These are phyloP conservation scores for Rhogogaster chlorosoma DNA, from an alignment of 2,888 invertebrate species.

Conservation along the genomic window DNA sequence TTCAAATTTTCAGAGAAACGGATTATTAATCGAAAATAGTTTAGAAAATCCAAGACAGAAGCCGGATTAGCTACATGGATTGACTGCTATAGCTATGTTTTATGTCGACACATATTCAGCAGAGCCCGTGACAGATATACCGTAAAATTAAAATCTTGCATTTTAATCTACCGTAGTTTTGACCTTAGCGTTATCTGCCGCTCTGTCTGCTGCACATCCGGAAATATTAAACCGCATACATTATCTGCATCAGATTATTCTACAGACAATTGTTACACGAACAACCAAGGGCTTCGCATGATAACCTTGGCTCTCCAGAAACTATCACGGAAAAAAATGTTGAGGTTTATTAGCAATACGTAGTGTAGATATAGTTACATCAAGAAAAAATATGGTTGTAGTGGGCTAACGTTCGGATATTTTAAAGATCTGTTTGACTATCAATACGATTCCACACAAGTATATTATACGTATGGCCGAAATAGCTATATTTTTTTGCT, in stretches of 20 bases:
- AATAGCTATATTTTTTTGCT: no score
- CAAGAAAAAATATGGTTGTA: no score
- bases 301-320: no score
- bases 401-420: no score
- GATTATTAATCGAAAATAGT: neutral
- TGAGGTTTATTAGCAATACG: no score
- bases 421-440: no score
- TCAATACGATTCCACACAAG: no score
- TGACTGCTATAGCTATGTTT: neutral
- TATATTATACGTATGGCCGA: no score
- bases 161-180: neutral
- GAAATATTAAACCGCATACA: neutral
- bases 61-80: neutral
- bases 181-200: neutral
- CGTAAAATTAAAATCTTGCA: neutral
- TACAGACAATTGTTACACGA: neutral
- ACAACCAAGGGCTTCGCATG: no score
- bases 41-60: neutral
- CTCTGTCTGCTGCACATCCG: neutral
- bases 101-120: neutral
- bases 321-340: no score
- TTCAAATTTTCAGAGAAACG: neutral
- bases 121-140: neutral
- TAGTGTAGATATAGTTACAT: no score
- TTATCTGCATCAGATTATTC: neutral